Percentiles rank a stretch among this genome's conserved stretches.
phyloP scores from a whole-genome alignment of 2,113 vertebrate genomes.

The Symphodus melops region DNA sequence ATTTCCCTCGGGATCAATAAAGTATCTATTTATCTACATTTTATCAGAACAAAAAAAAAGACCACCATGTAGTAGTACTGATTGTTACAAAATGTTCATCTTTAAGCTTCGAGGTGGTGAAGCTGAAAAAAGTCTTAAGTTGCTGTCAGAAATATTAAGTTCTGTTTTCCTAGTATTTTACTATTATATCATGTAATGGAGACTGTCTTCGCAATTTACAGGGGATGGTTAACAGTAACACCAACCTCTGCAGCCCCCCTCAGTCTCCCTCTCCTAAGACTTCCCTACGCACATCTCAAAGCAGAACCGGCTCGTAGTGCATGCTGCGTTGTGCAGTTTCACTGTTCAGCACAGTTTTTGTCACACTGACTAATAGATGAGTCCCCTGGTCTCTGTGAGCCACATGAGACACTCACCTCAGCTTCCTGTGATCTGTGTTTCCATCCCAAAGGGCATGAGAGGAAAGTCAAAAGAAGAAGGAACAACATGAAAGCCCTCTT shows the following conservation, averaged over 20 bases:
- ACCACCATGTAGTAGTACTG: no score
- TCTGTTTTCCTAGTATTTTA: not conserved
- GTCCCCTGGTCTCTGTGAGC: slow-evolving; percentile 67
- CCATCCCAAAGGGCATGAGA: slow-evolving; percentile 24
- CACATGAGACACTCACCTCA: slow-evolving; percentile 54
- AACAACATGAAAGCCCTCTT: slow-evolving; percentile 13
- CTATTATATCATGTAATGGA: not conserved
- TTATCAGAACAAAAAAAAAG: no score
- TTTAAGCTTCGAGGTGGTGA: not conserved
- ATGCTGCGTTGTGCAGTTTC: slow-evolving; percentile 39
- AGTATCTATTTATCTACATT: no score
- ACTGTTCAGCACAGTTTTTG: slow-evolving; percentile 33
- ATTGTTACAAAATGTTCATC: no score
- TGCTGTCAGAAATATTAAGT: not conserved
- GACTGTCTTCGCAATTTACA: not conserved
- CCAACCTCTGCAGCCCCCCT: slow-evolving; percentile 8
- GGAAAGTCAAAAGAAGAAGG: slow-evolving; percentile 19
- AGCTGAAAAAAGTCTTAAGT: not conserved
- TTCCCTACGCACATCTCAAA: slow-evolving; percentile 15
- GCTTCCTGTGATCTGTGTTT: slow-evolving; percentile 62
- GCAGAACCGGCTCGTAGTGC: slow-evolving; percentile 18
- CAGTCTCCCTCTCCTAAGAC: slow-evolving; percentile 4
- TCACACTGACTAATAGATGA: slow-evolving; percentile 63
- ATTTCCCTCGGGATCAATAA: no score
- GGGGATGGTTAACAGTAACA: not conserved